Percentiles rank a stretch among this genome's conserved stretches.
Evolutionary conservation across 2,797 vertebrate species (phyloP).

Genomic region (Enteromius unitaeniatus): DNA sequence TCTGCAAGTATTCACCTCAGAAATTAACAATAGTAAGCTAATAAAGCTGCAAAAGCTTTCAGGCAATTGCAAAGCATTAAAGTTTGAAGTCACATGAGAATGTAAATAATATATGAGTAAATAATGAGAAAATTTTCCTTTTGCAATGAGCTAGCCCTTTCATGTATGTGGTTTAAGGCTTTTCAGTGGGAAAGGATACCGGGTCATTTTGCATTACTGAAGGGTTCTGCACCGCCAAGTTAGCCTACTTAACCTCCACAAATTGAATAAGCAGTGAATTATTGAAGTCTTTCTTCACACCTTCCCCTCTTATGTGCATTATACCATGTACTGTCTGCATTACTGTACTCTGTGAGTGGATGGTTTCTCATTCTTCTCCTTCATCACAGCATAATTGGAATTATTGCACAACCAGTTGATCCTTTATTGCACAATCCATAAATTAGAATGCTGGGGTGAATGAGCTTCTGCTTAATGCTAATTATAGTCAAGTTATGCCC

Average conservation of each 20-base stretch:
- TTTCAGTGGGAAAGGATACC: neutral
- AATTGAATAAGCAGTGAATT: slow-evolving; percentile 38
- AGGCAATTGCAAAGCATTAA: no score
- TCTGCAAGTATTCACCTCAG: neutral
- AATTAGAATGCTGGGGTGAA: slow-evolving; percentile 57
- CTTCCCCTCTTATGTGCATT: slow-evolving; percentile 10
- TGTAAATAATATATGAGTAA: neutral
- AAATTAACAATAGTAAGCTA: neutral
- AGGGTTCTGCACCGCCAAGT: slow-evolving; percentile 3
- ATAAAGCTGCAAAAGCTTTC: slow-evolving; percentile 7
- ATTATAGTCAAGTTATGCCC: slow-evolving; percentile 53
- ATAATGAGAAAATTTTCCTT: neutral
- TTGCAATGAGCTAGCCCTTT: neutral
- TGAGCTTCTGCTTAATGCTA: slow-evolving; percentile 53
- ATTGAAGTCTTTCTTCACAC: slow-evolving; percentile 21
- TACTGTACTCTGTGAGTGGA: slow-evolving; percentile 2
- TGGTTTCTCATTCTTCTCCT: neutral
- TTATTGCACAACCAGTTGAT: slow-evolving; percentile 45
- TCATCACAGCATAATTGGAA: slow-evolving; percentile 39
- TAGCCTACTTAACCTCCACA: slow-evolving; percentile 18
- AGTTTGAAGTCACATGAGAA: neutral
- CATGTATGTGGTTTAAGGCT: neutral
- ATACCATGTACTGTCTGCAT: neutral
- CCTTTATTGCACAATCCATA: slow-evolving; percentile 53
- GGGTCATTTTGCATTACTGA: slow-evolving; percentile 13